Evolutionary conservation across 2,888 invertebrate species (phyloP), one percentile per base, ranked within the genome.

Genomic region (Meghimatium bilineatum): DNA sequence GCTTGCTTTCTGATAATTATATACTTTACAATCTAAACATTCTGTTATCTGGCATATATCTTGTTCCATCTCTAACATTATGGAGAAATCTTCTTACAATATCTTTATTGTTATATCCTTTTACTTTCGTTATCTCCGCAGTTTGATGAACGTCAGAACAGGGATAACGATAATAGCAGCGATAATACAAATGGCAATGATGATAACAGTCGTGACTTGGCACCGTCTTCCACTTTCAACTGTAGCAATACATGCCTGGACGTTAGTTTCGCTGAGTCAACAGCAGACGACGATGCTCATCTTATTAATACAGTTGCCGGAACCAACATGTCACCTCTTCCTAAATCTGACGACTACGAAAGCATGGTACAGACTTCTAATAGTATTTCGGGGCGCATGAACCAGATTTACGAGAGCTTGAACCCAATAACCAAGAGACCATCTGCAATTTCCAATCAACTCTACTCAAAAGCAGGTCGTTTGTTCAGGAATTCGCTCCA

Each of bases 221-320:
- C 12, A 29, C 38, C 63, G n/a, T 34, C 52, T 29, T 69, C 52
- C 34, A 44, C 44, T 23, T 29, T 23, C 66, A 80, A 17, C 17
- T 56, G 56, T 17, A 56, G 34, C 82, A 82, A 66, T n/a, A 44
- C 82, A n/a, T 82, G 75, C 29, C 56, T 83, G 34, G 77, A 83
- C 77, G 26, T 78, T 32, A 83, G 83, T 67, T 83, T 79, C 56
- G 83, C 66, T 1, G 83, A 83, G 34, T 83, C 79, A 6, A 52
- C 63, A 17, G 66, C n/a, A 17, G 83, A 71, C 1, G 83, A 83
- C 49, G 79, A 83, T 23, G 79, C 79, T n/a, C 72, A 79, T 17
- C 79, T 83, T 17, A 83, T 83, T 63, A 74, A 60, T 38, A n/a
- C 72, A 23, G 20, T 74, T 17, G 26, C 29, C 10, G 49, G 72